Evolutionary conservation across 2,113 vertebrate genomes (phyloP), one percentile per base, ranked within the genome.

Genomic region (Desmodus rotundus): DNA sequence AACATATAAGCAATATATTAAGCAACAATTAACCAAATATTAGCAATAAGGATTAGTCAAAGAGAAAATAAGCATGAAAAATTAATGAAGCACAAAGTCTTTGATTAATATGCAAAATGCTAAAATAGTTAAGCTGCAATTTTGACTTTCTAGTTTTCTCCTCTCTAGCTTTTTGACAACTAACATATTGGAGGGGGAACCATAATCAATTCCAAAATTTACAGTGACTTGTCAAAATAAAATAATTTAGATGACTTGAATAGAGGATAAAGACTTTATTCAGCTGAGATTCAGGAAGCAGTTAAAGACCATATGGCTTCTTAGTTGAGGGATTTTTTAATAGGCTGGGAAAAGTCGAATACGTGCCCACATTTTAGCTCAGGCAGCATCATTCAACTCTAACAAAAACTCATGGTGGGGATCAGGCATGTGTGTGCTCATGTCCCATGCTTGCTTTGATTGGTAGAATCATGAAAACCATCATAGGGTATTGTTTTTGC

Each of bases 341-440:
- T 14, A 58, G 50, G 4, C 36, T 47, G 50, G 12, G 20, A 12
- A 76, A 92, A 68, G 45, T 1, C 50, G 6, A 82, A 2, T 58
- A 10, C 1, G 2, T 26, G 17, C 8, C 7, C 20, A 50, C 80
- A 2, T 4, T 45, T 1, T 28, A 9, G 12, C 4, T 45, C 24
- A 43, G 50, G 41, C 17, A 54, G 77, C 33, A 45, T 3, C 36
- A 36, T 72, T 83, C 33, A 72, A 50, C 8, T 12, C 33, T 22
- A 38, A n/a, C 28, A 0, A 50, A 58, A 70, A 63, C 33, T 28
- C 1, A 2, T 58, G 16, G 3, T 16, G 36, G 58, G 1, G 63
- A 36, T 47, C 14, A 11, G 31, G 54, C n/a, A 7, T 82, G 12
- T 47, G 4, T 74, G 12, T 38, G 33, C 73, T 28, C 2, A 7